Evolutionary conservation across 2,113 vertebrate species (phyloP).

Genomic region (Aspiorhynchus laticeps): DNA sequence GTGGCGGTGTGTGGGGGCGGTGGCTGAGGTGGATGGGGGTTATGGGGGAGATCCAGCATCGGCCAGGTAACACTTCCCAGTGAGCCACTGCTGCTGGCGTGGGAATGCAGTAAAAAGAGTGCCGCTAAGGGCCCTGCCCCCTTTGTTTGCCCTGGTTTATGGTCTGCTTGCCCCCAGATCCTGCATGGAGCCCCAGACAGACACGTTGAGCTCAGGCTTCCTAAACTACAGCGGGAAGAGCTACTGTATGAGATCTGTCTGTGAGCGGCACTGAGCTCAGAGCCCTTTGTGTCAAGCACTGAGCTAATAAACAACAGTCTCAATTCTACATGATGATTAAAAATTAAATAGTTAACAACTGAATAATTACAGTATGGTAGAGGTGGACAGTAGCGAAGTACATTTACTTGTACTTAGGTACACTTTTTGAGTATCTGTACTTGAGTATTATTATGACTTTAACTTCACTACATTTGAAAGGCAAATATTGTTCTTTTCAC

Average conservation of each 20-base stretch:
- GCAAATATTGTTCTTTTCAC: no score
- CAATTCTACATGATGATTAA: no score
- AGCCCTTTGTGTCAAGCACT: neutral
- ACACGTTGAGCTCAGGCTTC: conserved; percentile 15
- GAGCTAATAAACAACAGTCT: neutral
- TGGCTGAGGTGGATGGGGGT: conserved; percentile 28
- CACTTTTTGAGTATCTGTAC: no score
- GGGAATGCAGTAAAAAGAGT: conserved; percentile 75
- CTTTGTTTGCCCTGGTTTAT: conserved; percentile 73
- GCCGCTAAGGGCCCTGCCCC: conserved; percentile 43
- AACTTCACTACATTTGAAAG: no score
- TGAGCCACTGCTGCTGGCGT: conserved; percentile 69
- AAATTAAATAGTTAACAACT: no score
- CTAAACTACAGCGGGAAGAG: conserved; percentile 9
- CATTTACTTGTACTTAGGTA: no score
- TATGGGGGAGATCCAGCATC: conserved; percentile 42
- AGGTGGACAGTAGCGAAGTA: no score
- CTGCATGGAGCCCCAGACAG: conserved; percentile 54
- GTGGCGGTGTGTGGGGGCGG: conserved; percentile 10
- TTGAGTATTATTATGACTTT: no score
- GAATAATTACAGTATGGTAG: no score
- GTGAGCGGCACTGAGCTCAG: neutral
- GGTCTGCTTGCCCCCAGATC: conserved; percentile 53
- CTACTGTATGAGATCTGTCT: neutral
- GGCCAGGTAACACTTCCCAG: conserved; percentile 76